Base-by-base conservation (phyloP, 2,888 invertebrate species). In the Sabellastarte sp. region DNA sequence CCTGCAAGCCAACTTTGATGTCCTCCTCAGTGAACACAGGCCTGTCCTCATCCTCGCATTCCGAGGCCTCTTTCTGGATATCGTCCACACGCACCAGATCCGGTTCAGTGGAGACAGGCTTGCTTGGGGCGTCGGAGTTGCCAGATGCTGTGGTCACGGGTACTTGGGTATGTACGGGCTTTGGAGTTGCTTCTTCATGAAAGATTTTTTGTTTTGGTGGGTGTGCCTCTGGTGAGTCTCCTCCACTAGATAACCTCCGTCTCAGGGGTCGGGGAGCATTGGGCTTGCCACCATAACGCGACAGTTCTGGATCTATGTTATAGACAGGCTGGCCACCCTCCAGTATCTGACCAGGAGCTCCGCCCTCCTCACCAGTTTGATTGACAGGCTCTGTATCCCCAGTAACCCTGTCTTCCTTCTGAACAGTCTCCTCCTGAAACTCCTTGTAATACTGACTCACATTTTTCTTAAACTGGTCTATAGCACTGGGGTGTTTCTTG, bases 341-440 rank as follows among this genome's bases (percentile, higher is more conserved):
- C 95, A 92, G 78, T 88, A 84, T 72, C 89, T 87, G 2, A 89
- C 88, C 61, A 93, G 87, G 63, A 89, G 88, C 57, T 88, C 87
- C 73, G 93, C 87, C 79, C 94, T 94, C 79, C 24, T 53, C 15
- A 26, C 53, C 53, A 15, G 53, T 26, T 26, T 10, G 26, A 5
- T 15, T 5, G 5, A 53, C 5, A 26, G 53, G 5, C 10, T 10
- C 10, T 15, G 41, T 15, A 41, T 41, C 41, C 10, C 10, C 10
- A 41, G 41, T 15, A 41, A 15, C 41, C 10, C 53, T 10, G 5
- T 53, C 26, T 24, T 31, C 31, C 4, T 26, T 57, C 10, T 15
- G 57, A 15, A n/a, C 61, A 3, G 3, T 5, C 4, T 32, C 51
- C 10, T 32, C 20, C 10, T 5, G 50, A 32, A 63, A 63, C 24